Conservation (phyloP, 1,140 invertebrate species). For the Heliconius eleuchia region DNA sequence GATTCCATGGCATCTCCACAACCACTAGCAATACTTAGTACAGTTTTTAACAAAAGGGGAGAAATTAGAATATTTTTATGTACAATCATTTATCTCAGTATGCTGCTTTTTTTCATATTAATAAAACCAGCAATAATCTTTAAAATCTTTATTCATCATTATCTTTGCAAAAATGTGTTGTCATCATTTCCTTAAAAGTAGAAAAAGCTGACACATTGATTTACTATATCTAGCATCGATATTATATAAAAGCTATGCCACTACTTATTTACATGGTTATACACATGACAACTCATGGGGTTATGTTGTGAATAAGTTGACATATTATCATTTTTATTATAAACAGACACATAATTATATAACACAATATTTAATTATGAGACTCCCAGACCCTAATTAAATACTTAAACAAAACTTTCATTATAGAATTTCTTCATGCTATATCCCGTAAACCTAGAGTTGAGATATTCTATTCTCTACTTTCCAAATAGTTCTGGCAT, state of each 20-base stretch:
- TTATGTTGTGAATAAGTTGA: conserved; percentile 14
- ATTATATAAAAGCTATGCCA: conserved; percentile 56
- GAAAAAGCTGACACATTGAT: conserved; percentile 27
- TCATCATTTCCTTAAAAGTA: conserved; percentile 23
- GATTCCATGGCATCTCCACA: not conserved
- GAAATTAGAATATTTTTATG: no score
- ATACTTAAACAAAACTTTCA: not conserved
- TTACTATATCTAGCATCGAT: conserved; percentile 47
- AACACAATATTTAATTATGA: not conserved
- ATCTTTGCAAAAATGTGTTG: conserved; percentile 14
- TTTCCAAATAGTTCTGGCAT: no score
- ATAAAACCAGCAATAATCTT: not conserved
- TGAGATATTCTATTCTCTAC: no score
- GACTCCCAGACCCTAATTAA: not conserved
- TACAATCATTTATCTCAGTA: no score
- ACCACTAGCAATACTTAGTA: no score
- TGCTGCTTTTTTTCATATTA: not conserved
- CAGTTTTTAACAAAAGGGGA: no score
- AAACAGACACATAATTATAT: not conserved
- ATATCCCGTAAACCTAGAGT: no score
- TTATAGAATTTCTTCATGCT: no score
- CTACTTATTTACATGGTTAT: conserved; percentile 68
- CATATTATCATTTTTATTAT: not conserved
- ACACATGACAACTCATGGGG: conserved; percentile 39
- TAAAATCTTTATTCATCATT: conserved; percentile 15